Base-by-base conservation (phyloP, 2,888 invertebrate genomes). In the Pollenia griseotomentosa region DNA sequence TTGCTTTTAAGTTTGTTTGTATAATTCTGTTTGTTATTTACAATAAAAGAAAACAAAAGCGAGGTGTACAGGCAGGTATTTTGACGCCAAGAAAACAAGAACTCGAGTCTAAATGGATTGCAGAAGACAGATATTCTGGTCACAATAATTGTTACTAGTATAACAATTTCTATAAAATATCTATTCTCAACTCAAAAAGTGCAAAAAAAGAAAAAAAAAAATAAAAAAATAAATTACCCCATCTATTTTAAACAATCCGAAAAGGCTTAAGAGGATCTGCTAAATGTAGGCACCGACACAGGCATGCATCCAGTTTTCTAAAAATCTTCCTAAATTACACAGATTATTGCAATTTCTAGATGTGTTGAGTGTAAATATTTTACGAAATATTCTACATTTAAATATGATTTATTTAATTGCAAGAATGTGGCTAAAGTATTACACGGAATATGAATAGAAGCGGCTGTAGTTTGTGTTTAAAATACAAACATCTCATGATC, bases 381-480 rank as follows among this genome's bases (percentile, higher is more conserved):
- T 33, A 6, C 33, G 6, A 48, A 42, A 71, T 16, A 44, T 63
- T 73, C 65, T 73, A 81, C 55, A 78, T 63, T 74, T 83, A 83
- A 83, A 83, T 83, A 78, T 83, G 77, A 83, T 83, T 83, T 83
- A 83, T 83, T 83, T 83, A 57, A 83, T 78, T 48, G 81, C 73
- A 53, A 53, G 71, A 68, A 70, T 77, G 70, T 75, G 61, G 23
- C 68, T 46, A 77, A 77, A 63, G 55, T 40, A 55, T 46, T 65
- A 55, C 63, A 55, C 33, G 16, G 51, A 48, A 55, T 11, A 6
- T 2, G 7, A n/a, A 14, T 6, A 2, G 33, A 12, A 42, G 48
- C 42, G 59, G 40, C 42, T 70, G 77, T 40, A 59, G 14, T 33
- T 53, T 59, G 33, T n/a, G 33, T 23, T 11, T 51, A 40, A 16